Evolutionary conservation across 2,113 vertebrate species (phyloP).

Genomic region (Rhizomys pruinosus): DNA sequence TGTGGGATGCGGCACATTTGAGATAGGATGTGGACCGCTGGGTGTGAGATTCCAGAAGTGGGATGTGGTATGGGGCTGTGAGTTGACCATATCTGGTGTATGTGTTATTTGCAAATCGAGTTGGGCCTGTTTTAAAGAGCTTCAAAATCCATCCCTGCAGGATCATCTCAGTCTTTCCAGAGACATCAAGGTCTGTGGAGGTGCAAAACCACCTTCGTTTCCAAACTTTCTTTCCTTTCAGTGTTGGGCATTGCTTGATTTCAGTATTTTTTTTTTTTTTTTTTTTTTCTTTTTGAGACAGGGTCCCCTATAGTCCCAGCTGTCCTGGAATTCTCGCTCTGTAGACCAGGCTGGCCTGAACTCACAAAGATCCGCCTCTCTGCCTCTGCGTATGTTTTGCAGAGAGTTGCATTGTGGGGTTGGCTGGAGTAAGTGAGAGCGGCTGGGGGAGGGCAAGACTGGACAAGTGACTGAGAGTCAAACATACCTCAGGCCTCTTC

Average conservation of each 20-base stretch:
- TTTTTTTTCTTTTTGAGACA: too few species aligned
- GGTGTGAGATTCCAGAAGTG: too few species aligned
- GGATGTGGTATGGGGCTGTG: too few species aligned
- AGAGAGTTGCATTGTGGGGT: background rate
- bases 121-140: background rate
- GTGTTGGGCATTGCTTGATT: too few species aligned
- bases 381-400: too few species aligned
- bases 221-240: background rate
- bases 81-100: background rate
- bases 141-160: background rate
- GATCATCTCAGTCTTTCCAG: background rate
- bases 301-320: too few species aligned
- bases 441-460: background rate
- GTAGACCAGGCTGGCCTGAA: too few species aligned
- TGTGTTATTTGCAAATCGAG: background rate
- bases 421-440: background rate
- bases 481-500: background rate
- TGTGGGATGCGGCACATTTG: too few species aligned
- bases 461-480: background rate
- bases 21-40: background rate
- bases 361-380: too few species aligned
- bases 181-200: background rate
- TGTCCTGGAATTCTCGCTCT: too few species aligned
- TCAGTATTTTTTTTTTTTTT: background rate
- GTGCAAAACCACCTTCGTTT: background rate